Conservation (phyloP, 2,888 invertebrate genomes). For the Conchocele bisecta region DNA sequence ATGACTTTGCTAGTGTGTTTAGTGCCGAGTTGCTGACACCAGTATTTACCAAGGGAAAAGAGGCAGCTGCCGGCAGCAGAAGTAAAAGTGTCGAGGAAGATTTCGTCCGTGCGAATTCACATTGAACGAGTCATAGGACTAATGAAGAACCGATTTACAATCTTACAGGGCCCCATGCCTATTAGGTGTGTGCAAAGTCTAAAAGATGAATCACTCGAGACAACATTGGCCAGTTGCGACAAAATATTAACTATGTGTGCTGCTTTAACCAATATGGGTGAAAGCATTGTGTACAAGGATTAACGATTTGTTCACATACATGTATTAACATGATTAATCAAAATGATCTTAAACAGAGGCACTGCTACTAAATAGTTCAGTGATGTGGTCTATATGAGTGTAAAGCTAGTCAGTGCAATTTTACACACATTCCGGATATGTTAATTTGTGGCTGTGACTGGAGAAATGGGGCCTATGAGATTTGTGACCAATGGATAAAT, state of each 20-base stretch:
- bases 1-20: conserved; percentile 53
- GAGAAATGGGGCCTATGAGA: too few species aligned
- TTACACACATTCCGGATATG: too few species aligned
- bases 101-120: conserved; percentile 51
- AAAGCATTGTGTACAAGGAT: conserved; percentile 35
- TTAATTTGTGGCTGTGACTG: too few species aligned
- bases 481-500: too few species aligned
- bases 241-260: conserved; percentile 47
- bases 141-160: conserved; percentile 52
- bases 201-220: conserved; percentile 17
- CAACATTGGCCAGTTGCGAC: conserved; percentile 18
- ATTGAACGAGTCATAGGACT: conserved; percentile 57
- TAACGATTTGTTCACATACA: too few species aligned
- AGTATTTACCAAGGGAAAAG: conserved; percentile 50
- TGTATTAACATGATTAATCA: too few species aligned
- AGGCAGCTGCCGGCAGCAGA: conserved; percentile 51
- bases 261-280: conserved; percentile 38
- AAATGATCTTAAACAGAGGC: too few species aligned
- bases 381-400: too few species aligned
- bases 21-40: conserved; percentile 49
- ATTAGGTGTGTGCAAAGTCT: conserved; percentile 26
- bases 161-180: conserved; percentile 48
- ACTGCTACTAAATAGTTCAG: too few species aligned
- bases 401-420: too few species aligned
- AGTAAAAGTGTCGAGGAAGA: conserved; percentile 47